Evolutionary conservation across 2,113 vertebrate genomes (phyloP), one percentile per base, ranked within the genome.

Genomic region (Limnothrissa miodon): DNA sequence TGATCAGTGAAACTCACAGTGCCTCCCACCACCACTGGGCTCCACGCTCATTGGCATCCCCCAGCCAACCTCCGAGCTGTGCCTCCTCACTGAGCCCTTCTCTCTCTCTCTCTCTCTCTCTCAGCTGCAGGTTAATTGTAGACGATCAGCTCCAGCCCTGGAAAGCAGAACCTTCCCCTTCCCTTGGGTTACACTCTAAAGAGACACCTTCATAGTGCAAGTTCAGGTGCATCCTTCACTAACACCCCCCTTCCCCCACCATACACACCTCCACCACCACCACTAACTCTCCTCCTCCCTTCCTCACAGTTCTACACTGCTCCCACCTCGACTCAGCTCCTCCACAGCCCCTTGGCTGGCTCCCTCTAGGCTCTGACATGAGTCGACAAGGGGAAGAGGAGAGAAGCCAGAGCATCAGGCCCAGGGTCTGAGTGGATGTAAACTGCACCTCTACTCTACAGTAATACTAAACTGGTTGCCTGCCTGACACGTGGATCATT

Each of bases 321-420:
- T 44, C 1, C 45, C 81, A 79, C 87, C 87, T 87, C 81, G 86
- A 87, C 82, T 82, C 78, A 17, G 45, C 53, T 81, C 82, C 87
- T 46, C 84, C 86, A 87, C 86, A 53, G 51, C 51, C 21, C 19
- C 4, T 21, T 5, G 0, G 19, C 23, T 53, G 19, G 56, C 56
- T 29, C 56, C 10, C 56, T 62, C 56, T n/a, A 25, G 51, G 21
- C 17, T 17, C 56, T 25, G 5, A 62, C 56, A 62, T 11, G 10
- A n/a, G 23, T 7, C 10, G 56, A 62, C 19, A 53, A 19, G 51
- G 23, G 19, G 17, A 53, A 53, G 51, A 19, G 19, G 51, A 53
- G 51, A 25, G n/a, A n/a, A 29, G 56, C 5, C 56, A 25, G 56
- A 62, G n/a, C 8, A 29, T 25, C 9, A 62, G 56, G 56, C 56